Conservation (phyloP, 2,888 invertebrate species). For the Zaprionus obscuricornis region DNA sequence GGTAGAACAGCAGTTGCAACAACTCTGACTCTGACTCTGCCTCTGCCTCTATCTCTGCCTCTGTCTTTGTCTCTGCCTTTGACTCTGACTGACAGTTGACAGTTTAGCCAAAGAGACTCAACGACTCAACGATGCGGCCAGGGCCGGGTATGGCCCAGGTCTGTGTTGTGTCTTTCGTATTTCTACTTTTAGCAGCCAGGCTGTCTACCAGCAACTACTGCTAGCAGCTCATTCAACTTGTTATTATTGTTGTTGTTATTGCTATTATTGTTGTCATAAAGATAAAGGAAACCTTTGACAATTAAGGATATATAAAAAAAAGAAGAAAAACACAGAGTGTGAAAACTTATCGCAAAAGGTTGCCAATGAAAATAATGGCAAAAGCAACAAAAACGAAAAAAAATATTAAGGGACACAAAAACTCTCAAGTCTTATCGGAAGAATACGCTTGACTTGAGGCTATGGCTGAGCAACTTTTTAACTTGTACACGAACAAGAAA, state of each 20-base stretch:
- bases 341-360: conserved; percentile 51
- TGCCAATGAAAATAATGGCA: conserved; percentile 44
- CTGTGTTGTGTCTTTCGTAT: conserved; percentile 19
- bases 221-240: conserved; percentile 37
- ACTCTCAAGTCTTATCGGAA: conserved; percentile 42
- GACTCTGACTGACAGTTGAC: conserved; percentile 72
- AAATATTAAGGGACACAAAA: too few relatives aligned
- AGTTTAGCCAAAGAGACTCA: conserved; percentile 60
- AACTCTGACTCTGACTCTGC: too few relatives aligned
- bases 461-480: too few relatives aligned
- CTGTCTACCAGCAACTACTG: conserved; percentile 67
- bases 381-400: background rate
- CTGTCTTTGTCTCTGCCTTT: too few relatives aligned
- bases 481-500: too few relatives aligned
- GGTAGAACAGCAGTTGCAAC: too few relatives aligned
- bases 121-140: conserved; percentile 6
- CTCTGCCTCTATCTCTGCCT: too few relatives aligned
- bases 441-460: conserved; percentile 9
- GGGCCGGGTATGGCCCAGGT: conserved; percentile 11
- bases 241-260: conserved; percentile 24
- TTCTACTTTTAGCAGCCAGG: conserved; percentile 69
- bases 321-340: conserved; percentile 50
- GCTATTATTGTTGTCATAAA: conserved; percentile 44
- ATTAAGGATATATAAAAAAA: conserved; percentile 46
- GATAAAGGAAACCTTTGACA: conserved; percentile 70